These are phyloP conservation scores for Acanthurus lineatus DNA, from an alignment of 2,797 vertebrate species.

Conservation along the genomic window DNA sequence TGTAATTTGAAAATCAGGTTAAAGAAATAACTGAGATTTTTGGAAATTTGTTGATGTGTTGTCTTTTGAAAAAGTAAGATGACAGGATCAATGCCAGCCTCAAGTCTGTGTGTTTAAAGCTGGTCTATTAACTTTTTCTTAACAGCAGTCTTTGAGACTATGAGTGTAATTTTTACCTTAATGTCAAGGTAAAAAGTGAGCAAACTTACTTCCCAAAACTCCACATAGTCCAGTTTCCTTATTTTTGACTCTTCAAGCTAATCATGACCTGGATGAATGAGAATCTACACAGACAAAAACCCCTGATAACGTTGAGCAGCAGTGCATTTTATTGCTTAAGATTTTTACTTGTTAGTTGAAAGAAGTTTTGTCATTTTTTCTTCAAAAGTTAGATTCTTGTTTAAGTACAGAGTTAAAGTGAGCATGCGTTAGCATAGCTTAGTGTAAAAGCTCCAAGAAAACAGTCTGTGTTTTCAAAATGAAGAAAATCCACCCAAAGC, in stretches of 20 bases:
- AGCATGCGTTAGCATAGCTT: background rate
- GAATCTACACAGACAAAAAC: too few relatives aligned
- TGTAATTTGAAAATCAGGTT: background rate
- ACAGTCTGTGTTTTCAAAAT: too few relatives aligned
- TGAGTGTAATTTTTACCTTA: too few relatives aligned
- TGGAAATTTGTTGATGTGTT: background rate
- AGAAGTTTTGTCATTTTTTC: too few relatives aligned
- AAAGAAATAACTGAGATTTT: background rate
- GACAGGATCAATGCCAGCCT: background rate
- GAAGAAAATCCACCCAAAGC: background rate
- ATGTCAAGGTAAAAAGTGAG: background rate
- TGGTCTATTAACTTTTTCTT: background rate
- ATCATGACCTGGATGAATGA: too few relatives aligned
- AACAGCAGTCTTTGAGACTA: background rate
- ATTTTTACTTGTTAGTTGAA: background rate
- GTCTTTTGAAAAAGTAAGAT: background rate
- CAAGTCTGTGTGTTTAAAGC: background rate
- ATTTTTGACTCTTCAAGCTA: too few relatives aligned
- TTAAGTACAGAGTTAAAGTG: background rate
- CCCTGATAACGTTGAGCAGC: background rate
- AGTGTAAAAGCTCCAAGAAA: too few relatives aligned
- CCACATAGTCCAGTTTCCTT: too few relatives aligned
- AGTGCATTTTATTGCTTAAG: background rate
- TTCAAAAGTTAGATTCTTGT: too few relatives aligned
- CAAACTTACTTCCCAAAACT: too few relatives aligned